Evolutionary conservation across 2,797 vertebrate species (phyloP), one percentile per base, ranked within the genome.

Genomic region (Sebastes matsubarae): DNA sequence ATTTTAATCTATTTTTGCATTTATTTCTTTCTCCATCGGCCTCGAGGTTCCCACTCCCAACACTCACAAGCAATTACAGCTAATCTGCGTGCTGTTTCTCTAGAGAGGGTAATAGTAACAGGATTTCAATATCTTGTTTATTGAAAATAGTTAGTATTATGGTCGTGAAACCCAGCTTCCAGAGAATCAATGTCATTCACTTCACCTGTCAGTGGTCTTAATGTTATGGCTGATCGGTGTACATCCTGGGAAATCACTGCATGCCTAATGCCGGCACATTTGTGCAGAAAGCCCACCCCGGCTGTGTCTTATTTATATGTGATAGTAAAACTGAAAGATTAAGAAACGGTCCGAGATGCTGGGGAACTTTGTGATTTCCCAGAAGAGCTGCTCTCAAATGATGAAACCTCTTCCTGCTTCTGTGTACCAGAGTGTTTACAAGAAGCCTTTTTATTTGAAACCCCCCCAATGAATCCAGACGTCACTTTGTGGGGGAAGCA

Each of bases 381-480:
- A 46, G 34, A 58, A 68, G 29, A 46, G 57, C 11, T 2, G 18
- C 24, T 25, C 36, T 38, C 16, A 38, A 2, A 11, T 4, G 25
- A 32, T 29, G 11, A 3, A 34, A 25, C 38, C 3, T 58, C 68
- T 34, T 80, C 16, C 79, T 75, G 75, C 61, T 25, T 58, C 11
- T 38, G 7, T 2, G 14, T 46, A 42, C 1, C 18, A 3, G 6
- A 30, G 38, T 74, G 60, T 72, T 85, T 63, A 64, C 69, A 57
- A 77, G 84, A 83, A 78, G 27, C 32, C 22, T 32, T 67, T 66
- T 66, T 14, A 13, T 30, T 24, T 68, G 20, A 36, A 72, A 22
- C 22, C 46, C 46, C 72, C n/a, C 14, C 72, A 14, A 7, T 55
- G 9, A 52, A 42, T 65, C 65, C 50, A 32, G 50, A 32, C 0